phyloP scores from a whole-genome alignment of 1,140 invertebrate species.

The Drosophila orena region DNA sequence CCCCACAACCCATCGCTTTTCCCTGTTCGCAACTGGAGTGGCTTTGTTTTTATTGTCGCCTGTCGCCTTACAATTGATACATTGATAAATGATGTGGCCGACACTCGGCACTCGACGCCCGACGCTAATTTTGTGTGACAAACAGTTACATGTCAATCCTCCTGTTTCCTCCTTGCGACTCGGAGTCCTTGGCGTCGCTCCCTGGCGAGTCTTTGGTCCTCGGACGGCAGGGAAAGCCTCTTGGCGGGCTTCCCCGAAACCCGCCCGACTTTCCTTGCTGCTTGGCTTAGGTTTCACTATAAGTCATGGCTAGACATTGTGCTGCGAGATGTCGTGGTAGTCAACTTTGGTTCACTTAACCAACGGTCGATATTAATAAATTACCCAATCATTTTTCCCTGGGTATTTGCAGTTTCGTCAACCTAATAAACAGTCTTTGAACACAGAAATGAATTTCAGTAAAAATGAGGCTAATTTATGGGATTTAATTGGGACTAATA shows the following conservation, averaged over 20 bases:
- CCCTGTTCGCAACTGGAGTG: slow-evolving; percentile 2
- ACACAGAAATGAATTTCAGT: slow-evolving; percentile 48
- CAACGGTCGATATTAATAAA: too few relatives aligned
- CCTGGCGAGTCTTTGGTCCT: not conserved
- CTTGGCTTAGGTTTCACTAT: not conserved
- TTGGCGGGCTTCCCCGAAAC: not conserved
- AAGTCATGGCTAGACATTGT: too few relatives aligned
- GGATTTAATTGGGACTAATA: slow-evolving; percentile 1
- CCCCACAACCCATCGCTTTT: not conserved
- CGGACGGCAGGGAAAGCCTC: not conserved
- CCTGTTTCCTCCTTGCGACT: slow-evolving; percentile 11
- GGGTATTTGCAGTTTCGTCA: not conserved
- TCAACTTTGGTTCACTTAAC: too few relatives aligned
- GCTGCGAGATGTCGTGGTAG: too few relatives aligned
- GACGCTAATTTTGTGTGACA: slow-evolving; percentile 78
- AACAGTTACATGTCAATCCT: slow-evolving; percentile 71
- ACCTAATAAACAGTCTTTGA: too few relatives aligned
- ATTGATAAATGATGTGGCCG: slow-evolving; percentile 76
- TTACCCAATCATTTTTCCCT: too few relatives aligned
- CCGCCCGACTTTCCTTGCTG: not conserved
- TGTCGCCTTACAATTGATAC: slow-evolving; percentile 71
- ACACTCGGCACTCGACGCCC: slow-evolving; percentile 37
- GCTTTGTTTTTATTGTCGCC: slow-evolving; percentile 73
- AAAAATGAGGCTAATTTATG: not conserved
- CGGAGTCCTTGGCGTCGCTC: not conserved